Percentiles rank a stretch among this genome's conserved stretches.
Conservation (phyloP, 1,140 invertebrate genomes). For the Zelostemma sp. region DNA sequence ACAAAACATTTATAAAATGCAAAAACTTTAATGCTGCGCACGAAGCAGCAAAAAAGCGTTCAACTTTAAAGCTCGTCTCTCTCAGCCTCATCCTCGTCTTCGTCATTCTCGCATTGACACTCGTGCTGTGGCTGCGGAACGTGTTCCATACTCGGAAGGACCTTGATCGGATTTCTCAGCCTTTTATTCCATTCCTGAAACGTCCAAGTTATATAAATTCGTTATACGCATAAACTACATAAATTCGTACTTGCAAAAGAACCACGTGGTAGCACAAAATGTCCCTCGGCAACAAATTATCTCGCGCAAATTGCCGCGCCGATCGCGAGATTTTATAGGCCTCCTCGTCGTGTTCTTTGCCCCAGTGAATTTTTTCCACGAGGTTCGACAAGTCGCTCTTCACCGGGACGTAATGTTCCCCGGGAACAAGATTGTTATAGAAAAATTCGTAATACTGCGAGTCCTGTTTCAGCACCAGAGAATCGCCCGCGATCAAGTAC, state of each 20-base stretch:
- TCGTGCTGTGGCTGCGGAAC: conserved; percentile 74
- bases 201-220: too few species aligned
- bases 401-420: conserved; percentile 88
- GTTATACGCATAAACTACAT: too few species aligned
- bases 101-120: conserved; percentile 69
- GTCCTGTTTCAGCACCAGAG: conserved; percentile 91
- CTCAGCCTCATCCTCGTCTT: conserved; percentile 9
- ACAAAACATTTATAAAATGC: not conserved
- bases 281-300: conserved; percentile 86
- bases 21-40: too few species aligned
- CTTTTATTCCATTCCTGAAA: conserved; percentile 81
- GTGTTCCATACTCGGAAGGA: conserved; percentile 81
- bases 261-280: conserved; percentile 91
- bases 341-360: conserved; percentile 81
- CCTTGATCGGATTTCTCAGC: conserved; percentile 73
- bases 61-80: conserved; percentile 26
- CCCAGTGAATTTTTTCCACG: conserved; percentile 85
- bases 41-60: too few species aligned
- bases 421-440: conserved; percentile 82
- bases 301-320: conserved; percentile 80
- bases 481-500: conserved; percentile 89
- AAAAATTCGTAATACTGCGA: conserved; percentile 96
- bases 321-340: conserved; percentile 79
- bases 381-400: conserved; percentile 86
- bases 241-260: conserved; percentile 77